A percentile compares a stretch with the other conserved stretches of the same genome.
phyloP scores from a whole-genome alignment of 2,797 vertebrate species.

The Malacoraja senta region DNA sequence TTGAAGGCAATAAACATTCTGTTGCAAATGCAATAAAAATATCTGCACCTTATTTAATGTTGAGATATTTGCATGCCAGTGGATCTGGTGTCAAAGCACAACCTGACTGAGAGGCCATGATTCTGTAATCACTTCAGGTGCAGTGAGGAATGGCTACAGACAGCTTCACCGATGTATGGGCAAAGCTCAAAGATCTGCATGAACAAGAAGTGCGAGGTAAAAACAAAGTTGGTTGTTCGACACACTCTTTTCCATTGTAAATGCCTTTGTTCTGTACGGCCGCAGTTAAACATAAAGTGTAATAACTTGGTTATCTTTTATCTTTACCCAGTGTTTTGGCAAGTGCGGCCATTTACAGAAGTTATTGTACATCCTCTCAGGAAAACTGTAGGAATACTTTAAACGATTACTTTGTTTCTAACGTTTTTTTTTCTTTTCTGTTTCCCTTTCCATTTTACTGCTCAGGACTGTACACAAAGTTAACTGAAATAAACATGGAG shows the following conservation, averaged over 20 bases:
- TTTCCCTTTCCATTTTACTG: not conserved
- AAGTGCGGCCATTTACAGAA: not conserved
- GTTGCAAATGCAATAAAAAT: not conserved
- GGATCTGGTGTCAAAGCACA: not conserved
- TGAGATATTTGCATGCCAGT: not conserved
- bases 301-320: not conserved
- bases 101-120: not conserved
- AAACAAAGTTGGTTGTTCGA: not conserved
- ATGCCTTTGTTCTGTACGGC: not conserved
- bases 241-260: not conserved
- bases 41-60: not conserved
- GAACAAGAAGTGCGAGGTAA: constrained; percentile 74
- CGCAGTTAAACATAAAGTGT: not conserved
- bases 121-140: not conserved
- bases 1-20: not conserved
- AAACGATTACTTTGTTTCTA: constrained; percentile 10
- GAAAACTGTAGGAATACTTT: not conserved
- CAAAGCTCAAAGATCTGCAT: constrained; percentile 75
- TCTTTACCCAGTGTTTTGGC: not conserved
- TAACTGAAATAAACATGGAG: constrained; percentile 80
- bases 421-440: not conserved
- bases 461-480: constrained; percentile 78
- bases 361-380: constrained; percentile 1
- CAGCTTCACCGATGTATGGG: constrained; percentile 71
- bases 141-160: constrained; percentile 56